Evolutionary conservation across 2,888 invertebrate genomes (phyloP).

Genomic region (Lottia gigantea): DNA sequence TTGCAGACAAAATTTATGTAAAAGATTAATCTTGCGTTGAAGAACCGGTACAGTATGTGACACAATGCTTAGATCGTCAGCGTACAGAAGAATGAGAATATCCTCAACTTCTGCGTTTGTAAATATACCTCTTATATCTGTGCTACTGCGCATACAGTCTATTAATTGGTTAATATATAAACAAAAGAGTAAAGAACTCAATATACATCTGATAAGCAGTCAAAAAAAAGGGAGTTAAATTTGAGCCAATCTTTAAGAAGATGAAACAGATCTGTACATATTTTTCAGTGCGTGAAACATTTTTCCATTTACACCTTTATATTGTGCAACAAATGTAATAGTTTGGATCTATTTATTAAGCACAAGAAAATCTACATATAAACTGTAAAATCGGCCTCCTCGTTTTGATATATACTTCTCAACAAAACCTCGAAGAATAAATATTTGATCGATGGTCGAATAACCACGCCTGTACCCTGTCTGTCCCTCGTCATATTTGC

Average conservation of each 20-base stretch:
- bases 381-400: background rate
- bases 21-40: too few relatives aligned
- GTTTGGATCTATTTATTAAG: background rate
- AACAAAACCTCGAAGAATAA: background rate
- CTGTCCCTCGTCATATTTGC: slow-evolving; percentile 3
- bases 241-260: background rate
- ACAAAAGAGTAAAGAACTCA: background rate
- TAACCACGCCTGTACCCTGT: background rate
- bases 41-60: too few relatives aligned
- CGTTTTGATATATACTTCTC: background rate
- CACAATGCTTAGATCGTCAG: too few relatives aligned
- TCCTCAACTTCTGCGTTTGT: too few relatives aligned
- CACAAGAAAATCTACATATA: background rate
- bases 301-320: background rate
- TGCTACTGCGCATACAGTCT: too few relatives aligned
- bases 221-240: background rate
- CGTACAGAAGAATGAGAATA: too few relatives aligned
- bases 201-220: background rate
- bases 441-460: slow-evolving; percentile 2
- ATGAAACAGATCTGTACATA: background rate
- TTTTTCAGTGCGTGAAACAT: background rate
- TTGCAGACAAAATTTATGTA: too few relatives aligned
- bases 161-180: too few relatives aligned
- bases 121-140: too few relatives aligned
- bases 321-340: background rate